Evolutionary conservation across 2,113 vertebrate genomes (phyloP).

Genomic region (Ophthalmolycus amberensis): DNA sequence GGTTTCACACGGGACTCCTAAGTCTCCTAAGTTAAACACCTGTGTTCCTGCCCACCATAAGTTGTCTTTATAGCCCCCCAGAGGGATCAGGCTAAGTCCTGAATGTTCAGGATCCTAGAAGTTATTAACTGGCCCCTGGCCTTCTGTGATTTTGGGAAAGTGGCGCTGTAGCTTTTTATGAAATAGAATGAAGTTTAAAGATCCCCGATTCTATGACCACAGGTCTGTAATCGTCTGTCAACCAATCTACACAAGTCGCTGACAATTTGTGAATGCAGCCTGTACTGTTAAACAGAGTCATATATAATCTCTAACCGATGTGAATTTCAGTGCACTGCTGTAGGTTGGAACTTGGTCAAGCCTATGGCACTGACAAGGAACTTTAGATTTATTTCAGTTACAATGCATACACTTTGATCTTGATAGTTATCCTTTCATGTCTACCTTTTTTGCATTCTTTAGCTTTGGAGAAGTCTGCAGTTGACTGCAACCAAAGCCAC

Average conservation of each 20-base stretch:
- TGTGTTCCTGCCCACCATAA: too few species aligned
- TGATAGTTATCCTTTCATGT: slow-evolving; percentile 11
- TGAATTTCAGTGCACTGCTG: background rate
- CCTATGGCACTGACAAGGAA: background rate
- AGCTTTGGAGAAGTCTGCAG: slow-evolving; percentile 31
- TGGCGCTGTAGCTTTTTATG: background rate
- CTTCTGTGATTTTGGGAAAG: too few species aligned
- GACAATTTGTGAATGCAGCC: background rate
- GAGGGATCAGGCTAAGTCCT: too few species aligned
- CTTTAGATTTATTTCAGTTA: background rate
- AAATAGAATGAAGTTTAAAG: background rate
- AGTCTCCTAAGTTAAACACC: too few species aligned
- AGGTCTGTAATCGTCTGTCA: background rate
- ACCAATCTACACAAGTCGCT: background rate
- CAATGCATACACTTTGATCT: background rate
- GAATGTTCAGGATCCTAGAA: too few species aligned
- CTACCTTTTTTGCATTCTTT: slow-evolving; percentile 59
- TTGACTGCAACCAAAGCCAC: slow-evolving; percentile 16
- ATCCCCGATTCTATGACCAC: background rate
- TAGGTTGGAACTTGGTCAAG: background rate
- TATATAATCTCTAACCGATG: background rate
- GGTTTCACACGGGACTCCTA: too few species aligned
- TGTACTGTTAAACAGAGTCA: background rate
- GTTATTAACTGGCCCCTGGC: too few species aligned
- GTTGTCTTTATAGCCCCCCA: too few species aligned